Evolutionary conservation across 2,797 vertebrate species (phyloP).

Genomic region (Lophotriccus pileatus): DNA sequence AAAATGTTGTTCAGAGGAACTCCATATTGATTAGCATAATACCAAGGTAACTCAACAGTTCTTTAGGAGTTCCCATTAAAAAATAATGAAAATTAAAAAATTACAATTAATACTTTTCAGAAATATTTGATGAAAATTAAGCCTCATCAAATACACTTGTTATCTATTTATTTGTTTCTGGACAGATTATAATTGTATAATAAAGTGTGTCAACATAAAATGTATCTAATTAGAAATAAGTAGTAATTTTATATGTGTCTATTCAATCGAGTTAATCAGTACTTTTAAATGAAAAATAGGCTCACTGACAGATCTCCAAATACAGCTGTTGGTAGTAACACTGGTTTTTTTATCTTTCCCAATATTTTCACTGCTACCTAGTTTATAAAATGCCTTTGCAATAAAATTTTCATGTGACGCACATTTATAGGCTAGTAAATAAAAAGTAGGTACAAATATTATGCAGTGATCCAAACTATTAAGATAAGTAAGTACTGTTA

Average conservation of each 20-base stretch:
- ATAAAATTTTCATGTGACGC: neutral
- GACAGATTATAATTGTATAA: neutral
- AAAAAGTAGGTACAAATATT: neutral
- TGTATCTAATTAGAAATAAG: neutral
- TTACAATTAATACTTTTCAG: neutral
- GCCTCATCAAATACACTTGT: neutral
- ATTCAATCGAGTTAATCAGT: neutral
- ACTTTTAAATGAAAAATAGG: neutral
- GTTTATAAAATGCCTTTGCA: neutral
- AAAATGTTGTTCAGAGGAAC: neutral
- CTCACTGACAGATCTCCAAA: neutral
- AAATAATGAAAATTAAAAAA: neutral
- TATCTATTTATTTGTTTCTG: neutral
- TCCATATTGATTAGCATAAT: neutral
- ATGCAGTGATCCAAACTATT: neutral
- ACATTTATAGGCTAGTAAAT: neutral
- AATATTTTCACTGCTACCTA: neutral
- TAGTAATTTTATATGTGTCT: accelerated
- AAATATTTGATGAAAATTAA: neutral
- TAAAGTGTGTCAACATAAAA: neutral
- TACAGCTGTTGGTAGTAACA: neutral
- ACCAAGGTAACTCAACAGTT: neutral
- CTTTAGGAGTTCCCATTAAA: neutral
- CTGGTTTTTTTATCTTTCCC: neutral
- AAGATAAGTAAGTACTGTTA: neutral